These are phyloP conservation scores for Andrena chrysosceles DNA, from an alignment of 2,888 invertebrate species.

Conservation along the genomic window DNA sequence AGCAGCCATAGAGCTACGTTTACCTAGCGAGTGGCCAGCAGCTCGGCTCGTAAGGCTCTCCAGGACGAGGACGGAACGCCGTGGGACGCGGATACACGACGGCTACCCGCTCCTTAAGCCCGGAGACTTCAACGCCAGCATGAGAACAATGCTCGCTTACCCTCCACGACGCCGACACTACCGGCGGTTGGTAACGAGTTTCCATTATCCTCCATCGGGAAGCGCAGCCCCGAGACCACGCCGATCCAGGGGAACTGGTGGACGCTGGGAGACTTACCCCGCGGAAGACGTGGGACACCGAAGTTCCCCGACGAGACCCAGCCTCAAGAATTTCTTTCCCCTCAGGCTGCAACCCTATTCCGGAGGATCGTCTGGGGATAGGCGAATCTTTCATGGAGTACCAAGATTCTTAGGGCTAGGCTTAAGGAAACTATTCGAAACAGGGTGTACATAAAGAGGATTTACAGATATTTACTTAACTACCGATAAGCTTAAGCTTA, in stretches of 20 bases:
- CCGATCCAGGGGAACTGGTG: background rate
- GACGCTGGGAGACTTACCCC: background rate
- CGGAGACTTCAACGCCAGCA: constrained; percentile 38
- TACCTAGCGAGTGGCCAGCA: constrained; percentile 71
- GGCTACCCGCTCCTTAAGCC: background rate
- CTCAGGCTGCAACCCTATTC: background rate
- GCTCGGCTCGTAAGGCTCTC: constrained; percentile 55
- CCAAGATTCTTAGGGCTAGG: constrained; percentile 56
- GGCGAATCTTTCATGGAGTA: background rate
- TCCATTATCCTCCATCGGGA: constrained; percentile 37
- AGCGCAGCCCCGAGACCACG: constrained; percentile 17
- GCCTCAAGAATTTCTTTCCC: background rate
- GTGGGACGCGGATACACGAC: background rate
- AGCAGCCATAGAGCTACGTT: constrained; percentile 89
- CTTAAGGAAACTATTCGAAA: constrained; percentile 71
- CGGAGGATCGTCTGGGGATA: background rate
- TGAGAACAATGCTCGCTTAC: constrained; percentile 11
- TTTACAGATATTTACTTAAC: constrained; percentile 84
- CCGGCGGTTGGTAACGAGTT: constrained; percentile 47
- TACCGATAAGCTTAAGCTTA: constrained; percentile 77
- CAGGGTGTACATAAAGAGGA: constrained; percentile 84
- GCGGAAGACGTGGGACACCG: background rate
- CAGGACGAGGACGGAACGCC: constrained; percentile 4
- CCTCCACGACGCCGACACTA: constrained; percentile 15
- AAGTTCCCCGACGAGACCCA: constrained; percentile 3